Base-by-base conservation (phyloP, 2,113 vertebrate genomes). In the Physeter macrocephalus region DNA sequence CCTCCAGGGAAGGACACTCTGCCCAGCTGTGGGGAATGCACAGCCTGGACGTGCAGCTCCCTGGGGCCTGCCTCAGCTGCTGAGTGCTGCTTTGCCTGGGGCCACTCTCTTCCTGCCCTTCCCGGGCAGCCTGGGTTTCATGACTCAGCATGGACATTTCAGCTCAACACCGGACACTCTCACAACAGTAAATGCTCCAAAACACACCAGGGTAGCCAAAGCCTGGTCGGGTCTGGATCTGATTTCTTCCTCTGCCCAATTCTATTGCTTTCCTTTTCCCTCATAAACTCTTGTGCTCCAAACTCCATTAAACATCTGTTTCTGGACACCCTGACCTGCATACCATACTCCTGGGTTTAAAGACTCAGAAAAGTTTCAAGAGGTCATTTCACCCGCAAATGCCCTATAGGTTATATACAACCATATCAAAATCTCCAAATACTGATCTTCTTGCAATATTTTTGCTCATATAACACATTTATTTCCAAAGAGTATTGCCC, bases 401-500 rank as follows among this genome's bases (percentile, higher is more conserved):
- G 52, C 39, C 31, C 54, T 72, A 7, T 72, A 84, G 78, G 49
- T 72, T n/a, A 74, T 46, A 62, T 59, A 57, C 12, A 39, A 52
- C 66, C 54, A 9, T 12, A 14, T 83, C 52, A 83, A 36, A 83
- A 36, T 80, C 74, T 54, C 27, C 75, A 67, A 67, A 49, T 72
- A 41, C 21, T 80, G 21, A 31, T 64, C 6, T 57, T 57, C 20
- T 20, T 57, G 54, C 54, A 21, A 57, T 57, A 57, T 57, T 57
- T 57, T 57, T 94, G 41, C 11, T 82, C 27, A 61, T 49, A 66
- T 46, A 92, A 72, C 34, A 92, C 20, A 95, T 92, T 93, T 93
- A 96, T 95, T 97, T 95, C 72, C 81, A 59, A 87, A 88, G 39
- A 95, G 20, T 85, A 67, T 72, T 94, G 96, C 71, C 71, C 66